These are phyloP conservation scores for Brenthis ino DNA, from an alignment of 2,888 invertebrate species.

Conservation along the genomic window DNA sequence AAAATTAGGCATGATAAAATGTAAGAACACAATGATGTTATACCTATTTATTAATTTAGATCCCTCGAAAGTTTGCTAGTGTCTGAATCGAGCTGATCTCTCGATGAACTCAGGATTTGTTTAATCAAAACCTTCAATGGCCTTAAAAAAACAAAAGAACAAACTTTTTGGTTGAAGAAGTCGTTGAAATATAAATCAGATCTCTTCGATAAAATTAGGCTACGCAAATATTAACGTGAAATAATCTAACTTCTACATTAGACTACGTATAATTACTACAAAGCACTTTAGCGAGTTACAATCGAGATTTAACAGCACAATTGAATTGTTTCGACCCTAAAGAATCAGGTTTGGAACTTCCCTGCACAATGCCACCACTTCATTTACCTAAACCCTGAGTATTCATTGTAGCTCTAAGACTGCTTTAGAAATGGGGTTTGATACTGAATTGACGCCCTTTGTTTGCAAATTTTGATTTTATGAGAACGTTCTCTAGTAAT, in stretches of 20 bases:
- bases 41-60: too few relatives aligned
- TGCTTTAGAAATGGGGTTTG: constrained; percentile 5
- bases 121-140: too few relatives aligned
- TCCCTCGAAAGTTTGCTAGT: too few relatives aligned
- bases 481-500: background rate
- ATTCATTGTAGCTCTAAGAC: background rate
- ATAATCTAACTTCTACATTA: background rate
- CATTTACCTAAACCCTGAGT: constrained; percentile 5
- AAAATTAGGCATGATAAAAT: too few relatives aligned
- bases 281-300: constrained; percentile 10
- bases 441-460: constrained; percentile 7
- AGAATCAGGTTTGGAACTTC: background rate
- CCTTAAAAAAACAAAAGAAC: too few relatives aligned
- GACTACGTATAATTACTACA: background rate
- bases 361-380: constrained; percentile 1
- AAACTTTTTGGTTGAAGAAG: too few relatives aligned
- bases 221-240: too few relatives aligned
- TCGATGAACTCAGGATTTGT: too few relatives aligned
- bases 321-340: constrained; percentile 6
- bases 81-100: too few relatives aligned
- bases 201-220: too few relatives aligned
- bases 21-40: too few relatives aligned
- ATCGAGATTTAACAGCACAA: constrained; percentile 14
- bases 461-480: constrained; percentile 5
- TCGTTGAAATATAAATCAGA: too few relatives aligned